Evolutionary conservation across 2,797 vertebrate genomes (phyloP), one percentile per base, ranked within the genome.

Genomic region (Enteromius unitaeniatus): DNA sequence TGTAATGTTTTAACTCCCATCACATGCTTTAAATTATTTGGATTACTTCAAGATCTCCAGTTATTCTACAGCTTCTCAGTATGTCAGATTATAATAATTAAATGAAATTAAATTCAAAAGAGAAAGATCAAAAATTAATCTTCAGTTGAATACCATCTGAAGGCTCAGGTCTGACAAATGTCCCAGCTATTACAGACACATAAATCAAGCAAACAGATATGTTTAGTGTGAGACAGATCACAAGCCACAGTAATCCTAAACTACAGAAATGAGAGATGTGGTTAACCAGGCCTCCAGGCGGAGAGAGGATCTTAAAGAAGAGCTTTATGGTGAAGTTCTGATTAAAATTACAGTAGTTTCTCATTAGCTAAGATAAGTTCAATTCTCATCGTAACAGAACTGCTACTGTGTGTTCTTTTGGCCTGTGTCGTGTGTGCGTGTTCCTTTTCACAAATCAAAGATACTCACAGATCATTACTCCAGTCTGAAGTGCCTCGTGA

Each of bases 11-110:
- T 88, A 91, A 90, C 90, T 85, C 92, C 92, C 92, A 91, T 94
- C 92, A 93, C 91, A 93, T 93, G 92, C 86, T 91, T 78, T 76
- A 83, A 87, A 88, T 90, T 88, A 89, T 70, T 79, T 83, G 90
- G 87, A 88, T 88, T 86, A 87, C 88, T 83, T 86, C 81, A 84
- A 87, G 86, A 90, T 89, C 89, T 90, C 88, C 90, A 92, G 93
- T 93, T 91, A 92, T 87, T 89, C 34, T 69, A 62, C 86, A 91
- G 89, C 90, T 87, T 89, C 78, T 69, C 62, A 47, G 79, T 53
- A 67, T 60, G 19, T 73, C 31, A 13, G 23, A 86, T 81, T 76
- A 83, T 26, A 69, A 75, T 83, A 68, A 86, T 85, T 78, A 82
- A 79, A 37, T 37, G 37, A 37, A 37, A 84, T n/a, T 55, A 6